These are phyloP conservation scores for Silurus meridionalis DNA, from an alignment of 2,113 vertebrate genomes.

Conservation along the genomic window DNA sequence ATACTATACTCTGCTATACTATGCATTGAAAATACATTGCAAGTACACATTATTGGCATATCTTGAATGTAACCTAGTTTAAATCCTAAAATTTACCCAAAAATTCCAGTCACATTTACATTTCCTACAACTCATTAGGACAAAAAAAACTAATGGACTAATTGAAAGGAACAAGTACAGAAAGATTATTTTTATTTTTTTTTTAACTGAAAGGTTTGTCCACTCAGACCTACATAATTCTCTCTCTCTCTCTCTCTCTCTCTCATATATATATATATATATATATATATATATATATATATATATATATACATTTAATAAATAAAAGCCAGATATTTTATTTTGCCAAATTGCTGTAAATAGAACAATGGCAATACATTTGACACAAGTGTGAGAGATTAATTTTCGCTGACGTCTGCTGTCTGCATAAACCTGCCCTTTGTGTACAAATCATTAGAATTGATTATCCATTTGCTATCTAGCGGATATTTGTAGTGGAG, in stretches of 20 bases:
- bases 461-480: conserved; percentile 17
- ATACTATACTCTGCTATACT: neutral
- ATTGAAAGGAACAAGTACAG: neutral
- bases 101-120: conserved; percentile 6
- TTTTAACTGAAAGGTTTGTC: too few relatives aligned
- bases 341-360: neutral
- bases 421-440: conserved; percentile 19
- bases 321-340: neutral
- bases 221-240: too few relatives aligned
- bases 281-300: too few relatives aligned
- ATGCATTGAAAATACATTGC: neutral
- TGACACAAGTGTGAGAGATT: neutral
- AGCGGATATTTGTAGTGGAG: conserved; percentile 3
- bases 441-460: conserved; percentile 25
- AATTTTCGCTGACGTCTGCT: neutral
- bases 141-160: neutral
- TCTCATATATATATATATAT: too few relatives aligned
- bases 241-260: too few relatives aligned
- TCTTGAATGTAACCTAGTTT: neutral
- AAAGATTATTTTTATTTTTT: neutral
- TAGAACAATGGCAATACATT: neutral
- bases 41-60: neutral
- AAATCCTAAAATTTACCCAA: neutral
- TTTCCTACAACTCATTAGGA: neutral
- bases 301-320: too few relatives aligned